Base-by-base conservation (phyloP, 2,797 vertebrate genomes). In the Etheostoma perlongum region DNA sequence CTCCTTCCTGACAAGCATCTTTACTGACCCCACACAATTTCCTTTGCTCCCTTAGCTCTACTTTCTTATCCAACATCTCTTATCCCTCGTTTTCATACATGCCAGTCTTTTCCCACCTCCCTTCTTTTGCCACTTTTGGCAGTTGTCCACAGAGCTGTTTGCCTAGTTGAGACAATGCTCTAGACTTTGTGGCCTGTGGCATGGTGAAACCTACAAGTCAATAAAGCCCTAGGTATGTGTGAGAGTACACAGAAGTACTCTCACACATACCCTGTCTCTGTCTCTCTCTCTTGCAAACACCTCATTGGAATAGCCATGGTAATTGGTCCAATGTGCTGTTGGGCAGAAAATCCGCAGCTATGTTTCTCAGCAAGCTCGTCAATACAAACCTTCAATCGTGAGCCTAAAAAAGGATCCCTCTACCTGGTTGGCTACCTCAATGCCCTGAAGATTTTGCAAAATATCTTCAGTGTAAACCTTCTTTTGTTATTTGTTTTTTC, bases 271-370 rank as follows among this genome's bases (percentile, higher is more conserved):
- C 47, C 40, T 46, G 25, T 66, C 49, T 61, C 40, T 40, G 6
- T 48, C 10, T 48, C 7, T 63, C 30, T 67, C 27, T 49, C 65
- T 82, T 71, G 72, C 77, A 44, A 68, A 81, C 59, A 36, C 52
- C 71, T 83, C 19, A 1, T 66, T 72, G 74, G 72, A 81, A 61
- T 66, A 23, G 54, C 52, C 76, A n/a, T 33, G 47, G 47, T 88
- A 87, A 89, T 81, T 84, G 74, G 71, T 84, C 66, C 55, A 40
- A 13, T 67, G 48, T 83, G 76, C 72, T 82, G 76, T 76, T 78
- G 73, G 70, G 75, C 71, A 75, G 72, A 67, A 85, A 78, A 76
- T 81, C 72, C 11, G 2, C 78, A 68, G 69, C 72, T 52, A 64
- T 72, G 70, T 76, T 76, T 77, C 68, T 60, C 58, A 76, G 54